Percentiles rank a stretch among this genome's conserved stretches.
Evolutionary conservation across 2,888 invertebrate genomes (phyloP).

Genomic region (Myopa testacea): DNA sequence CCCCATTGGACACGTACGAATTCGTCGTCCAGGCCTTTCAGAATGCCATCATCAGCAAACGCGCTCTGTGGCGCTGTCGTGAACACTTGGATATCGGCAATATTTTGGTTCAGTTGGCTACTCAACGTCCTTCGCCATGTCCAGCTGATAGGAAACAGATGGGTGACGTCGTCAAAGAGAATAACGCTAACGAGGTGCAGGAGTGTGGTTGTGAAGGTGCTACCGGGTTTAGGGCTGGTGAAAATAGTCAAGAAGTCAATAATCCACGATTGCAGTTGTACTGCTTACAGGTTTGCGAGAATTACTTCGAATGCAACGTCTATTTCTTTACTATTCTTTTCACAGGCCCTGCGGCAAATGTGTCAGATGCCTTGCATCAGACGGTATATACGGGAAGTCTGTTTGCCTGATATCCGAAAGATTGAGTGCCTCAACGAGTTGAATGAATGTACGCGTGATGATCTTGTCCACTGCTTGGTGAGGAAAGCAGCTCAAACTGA

Average conservation of each 20-base stretch:
- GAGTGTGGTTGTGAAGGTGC: neutral
- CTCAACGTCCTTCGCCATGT: conserved; percentile 35
- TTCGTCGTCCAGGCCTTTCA: conserved; percentile 55
- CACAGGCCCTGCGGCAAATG: conserved; percentile 58
- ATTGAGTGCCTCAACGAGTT: conserved; percentile 51
- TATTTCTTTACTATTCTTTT: conserved; percentile 1
- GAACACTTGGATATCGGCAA: conserved; percentile 59
- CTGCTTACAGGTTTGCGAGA: conserved; percentile 55
- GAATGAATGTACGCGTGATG: conserved; percentile 53
- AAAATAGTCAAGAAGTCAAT: conserved; percentile 43
- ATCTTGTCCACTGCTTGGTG: conserved; percentile 56
- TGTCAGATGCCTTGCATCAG: conserved; percentile 62
- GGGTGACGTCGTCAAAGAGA: neutral
- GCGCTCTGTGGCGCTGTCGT: conserved; percentile 59
- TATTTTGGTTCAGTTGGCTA: conserved; percentile 53
- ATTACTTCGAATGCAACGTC: neutral
- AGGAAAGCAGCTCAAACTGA: conserved; percentile 52
- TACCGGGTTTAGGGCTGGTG: neutral
- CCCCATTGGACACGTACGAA: conserved; percentile 51
- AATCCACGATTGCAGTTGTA: conserved; percentile 56
- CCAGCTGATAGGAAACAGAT: neutral
- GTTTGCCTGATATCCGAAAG: conserved; percentile 51
- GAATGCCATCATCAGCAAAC: conserved; percentile 57
- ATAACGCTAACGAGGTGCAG: neutral
- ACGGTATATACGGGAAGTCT: conserved; percentile 58